Conservation (phyloP, 2,797 vertebrate genomes). For the Myotis findleyi region DNA sequence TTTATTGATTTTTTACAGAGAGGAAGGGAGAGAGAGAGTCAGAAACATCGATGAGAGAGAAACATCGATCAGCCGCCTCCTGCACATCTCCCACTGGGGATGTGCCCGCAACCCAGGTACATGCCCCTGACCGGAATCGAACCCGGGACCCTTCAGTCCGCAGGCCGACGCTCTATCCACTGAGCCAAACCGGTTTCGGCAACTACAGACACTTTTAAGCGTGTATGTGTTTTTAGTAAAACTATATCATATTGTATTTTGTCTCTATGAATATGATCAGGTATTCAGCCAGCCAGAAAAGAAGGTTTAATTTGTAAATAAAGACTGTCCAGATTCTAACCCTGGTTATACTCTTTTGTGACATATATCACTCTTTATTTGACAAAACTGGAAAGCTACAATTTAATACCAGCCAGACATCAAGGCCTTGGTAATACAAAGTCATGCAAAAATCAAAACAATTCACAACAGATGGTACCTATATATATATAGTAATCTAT, state of each 20-base stretch:
- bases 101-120: no score
- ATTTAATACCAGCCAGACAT: conserved; percentile 27
- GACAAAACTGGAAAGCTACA: not conserved
- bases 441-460: not conserved
- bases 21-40: no score
- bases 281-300: not conserved
- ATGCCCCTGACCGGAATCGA: no score
- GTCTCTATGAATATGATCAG: not conserved
- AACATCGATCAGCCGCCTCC: no score
- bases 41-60: no score
- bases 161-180: no score
- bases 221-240: not conserved
- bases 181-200: no score
- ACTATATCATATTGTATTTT: not conserved
- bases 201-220: not conserved
- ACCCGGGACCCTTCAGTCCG: no score
- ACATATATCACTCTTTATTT: not conserved
- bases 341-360: not conserved
- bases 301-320: conserved; percentile 38
- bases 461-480: not conserved
- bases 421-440: conserved; percentile 6
- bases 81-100: no score
- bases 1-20: no score
- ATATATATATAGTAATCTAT: not conserved
- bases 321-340: conserved; percentile 26